A percentile compares a stretch with the other conserved stretches of the same genome.
Evolutionary conservation across 2,888 invertebrate species (phyloP).

Genomic region (Anarsia innoxiella): DNA sequence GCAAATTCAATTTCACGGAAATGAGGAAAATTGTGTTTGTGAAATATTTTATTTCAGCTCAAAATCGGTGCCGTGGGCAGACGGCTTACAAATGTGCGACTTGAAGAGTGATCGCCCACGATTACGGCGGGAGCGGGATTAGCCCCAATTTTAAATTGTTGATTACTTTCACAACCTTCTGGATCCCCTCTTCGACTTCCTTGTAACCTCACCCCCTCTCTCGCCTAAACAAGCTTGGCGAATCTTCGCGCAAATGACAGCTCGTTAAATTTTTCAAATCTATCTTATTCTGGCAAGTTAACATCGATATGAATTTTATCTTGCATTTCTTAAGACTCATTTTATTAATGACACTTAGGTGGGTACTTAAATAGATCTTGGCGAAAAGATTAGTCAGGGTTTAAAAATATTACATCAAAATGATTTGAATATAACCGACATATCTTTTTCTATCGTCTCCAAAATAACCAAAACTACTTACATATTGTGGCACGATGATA

Average conservation of each 20-base stretch:
- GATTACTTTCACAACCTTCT: conserved; percentile 54
- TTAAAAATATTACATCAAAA: too few relatives aligned
- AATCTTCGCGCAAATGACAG: conserved; percentile 49
- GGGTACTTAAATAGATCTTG: too few relatives aligned
- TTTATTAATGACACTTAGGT: too few relatives aligned
- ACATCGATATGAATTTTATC: background rate
- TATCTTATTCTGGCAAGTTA: conserved; percentile 20
- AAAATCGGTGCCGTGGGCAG: conserved; percentile 11
- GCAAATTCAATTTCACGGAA: too few relatives aligned
- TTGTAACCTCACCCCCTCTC: conserved; percentile 10
- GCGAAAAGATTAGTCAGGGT: too few relatives aligned
- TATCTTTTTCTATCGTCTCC: too few relatives aligned
- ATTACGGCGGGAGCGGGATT: conserved; percentile 56
- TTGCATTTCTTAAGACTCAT: background rate
- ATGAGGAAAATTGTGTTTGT: too few relatives aligned
- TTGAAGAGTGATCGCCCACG: conserved; percentile 52
- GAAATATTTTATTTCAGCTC: conserved; percentile 10
- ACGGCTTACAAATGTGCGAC: conserved; percentile 16
- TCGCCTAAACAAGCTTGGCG: conserved; percentile 23
- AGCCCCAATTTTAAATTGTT: conserved; percentile 73
- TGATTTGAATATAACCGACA: too few relatives aligned
- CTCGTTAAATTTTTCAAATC: conserved; percentile 54
- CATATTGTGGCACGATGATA: too few relatives aligned
- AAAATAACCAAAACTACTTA: too few relatives aligned
- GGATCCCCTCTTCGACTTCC: conserved; percentile 23